These are phyloP conservation scores for Talpa occidentalis DNA, from an alignment of 2,113 vertebrate species.

Conservation along the genomic window DNA sequence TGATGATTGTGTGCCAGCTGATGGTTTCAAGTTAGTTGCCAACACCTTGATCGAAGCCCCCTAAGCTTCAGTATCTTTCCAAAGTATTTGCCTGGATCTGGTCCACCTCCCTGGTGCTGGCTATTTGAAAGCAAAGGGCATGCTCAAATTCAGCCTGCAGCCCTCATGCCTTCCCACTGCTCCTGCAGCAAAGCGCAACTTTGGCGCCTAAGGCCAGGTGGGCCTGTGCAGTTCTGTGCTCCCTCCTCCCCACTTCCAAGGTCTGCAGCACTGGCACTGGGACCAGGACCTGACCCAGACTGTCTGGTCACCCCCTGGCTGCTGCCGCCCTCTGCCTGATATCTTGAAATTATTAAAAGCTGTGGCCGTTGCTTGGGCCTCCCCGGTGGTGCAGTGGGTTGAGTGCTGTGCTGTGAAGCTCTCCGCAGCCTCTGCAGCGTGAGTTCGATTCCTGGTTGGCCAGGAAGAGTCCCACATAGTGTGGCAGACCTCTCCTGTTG, in stretches of 20 bases:
- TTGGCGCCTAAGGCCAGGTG: not conserved
- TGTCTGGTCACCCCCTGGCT: too few relatives aligned
- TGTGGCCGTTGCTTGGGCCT: conserved; percentile 22
- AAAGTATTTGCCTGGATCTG: too few relatives aligned
- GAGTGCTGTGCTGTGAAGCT: too few relatives aligned
- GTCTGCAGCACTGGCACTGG: too few relatives aligned
- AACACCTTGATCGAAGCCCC: not conserved
- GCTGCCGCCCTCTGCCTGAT: not conserved
- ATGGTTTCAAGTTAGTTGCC: not conserved
- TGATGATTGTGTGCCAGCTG: not conserved
- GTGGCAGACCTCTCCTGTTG: too few relatives aligned
- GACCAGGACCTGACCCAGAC: too few relatives aligned
- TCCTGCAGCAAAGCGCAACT: not conserved
- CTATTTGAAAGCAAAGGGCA: not conserved
- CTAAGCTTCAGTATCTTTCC: too few relatives aligned
- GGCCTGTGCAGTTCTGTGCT: not conserved
- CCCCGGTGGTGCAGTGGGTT: too few relatives aligned
- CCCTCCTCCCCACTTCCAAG: accelerated
- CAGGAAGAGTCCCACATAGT: too few relatives aligned
- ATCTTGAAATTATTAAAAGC: conserved; percentile 42
- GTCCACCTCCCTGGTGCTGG: not conserved
- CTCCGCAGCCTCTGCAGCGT: too few relatives aligned
- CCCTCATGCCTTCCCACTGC: not conserved
- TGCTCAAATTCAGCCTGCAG: not conserved
- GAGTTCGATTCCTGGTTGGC: too few relatives aligned